Evolutionary conservation across 2,797 vertebrate genomes (phyloP).

Genomic region (Diceros bicornis): DNA sequence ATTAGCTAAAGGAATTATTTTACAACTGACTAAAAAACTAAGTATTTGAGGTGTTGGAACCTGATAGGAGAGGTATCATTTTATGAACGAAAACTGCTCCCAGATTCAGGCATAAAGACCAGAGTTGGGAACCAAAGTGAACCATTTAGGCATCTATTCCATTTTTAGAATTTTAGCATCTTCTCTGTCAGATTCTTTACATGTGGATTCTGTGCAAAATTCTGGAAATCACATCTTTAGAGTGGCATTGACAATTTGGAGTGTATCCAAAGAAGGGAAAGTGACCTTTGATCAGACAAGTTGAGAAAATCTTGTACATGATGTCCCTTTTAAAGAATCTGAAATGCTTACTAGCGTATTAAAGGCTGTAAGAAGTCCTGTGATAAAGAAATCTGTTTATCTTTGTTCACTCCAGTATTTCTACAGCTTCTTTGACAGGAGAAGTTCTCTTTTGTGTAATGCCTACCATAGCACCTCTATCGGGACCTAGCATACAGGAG

Average conservation of each 20-base stretch:
- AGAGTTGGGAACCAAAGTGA: background rate
- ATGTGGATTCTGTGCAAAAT: background rate
- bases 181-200: background rate
- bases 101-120: background rate
- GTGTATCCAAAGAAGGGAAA: background rate
- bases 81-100: background rate
- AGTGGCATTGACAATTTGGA: background rate
- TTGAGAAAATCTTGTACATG: background rate
- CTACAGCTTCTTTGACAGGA: background rate
- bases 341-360: background rate
- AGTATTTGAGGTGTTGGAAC: background rate
- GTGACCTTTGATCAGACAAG: background rate
- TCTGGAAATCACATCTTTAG: slow-evolving; percentile 14
- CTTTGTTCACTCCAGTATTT: background rate
- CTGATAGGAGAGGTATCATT: background rate
- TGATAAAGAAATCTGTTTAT: background rate
- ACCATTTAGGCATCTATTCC: background rate
- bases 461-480: background rate
- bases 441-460: background rate
- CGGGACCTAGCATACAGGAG: background rate
- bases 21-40: background rate
- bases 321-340: background rate
- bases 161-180: background rate
- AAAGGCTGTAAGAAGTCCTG: background rate
- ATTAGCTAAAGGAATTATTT: slow-evolving; percentile 31